These are phyloP conservation scores for Garra rufa DNA, from an alignment of 2,113 vertebrate genomes.

Conservation along the genomic window DNA sequence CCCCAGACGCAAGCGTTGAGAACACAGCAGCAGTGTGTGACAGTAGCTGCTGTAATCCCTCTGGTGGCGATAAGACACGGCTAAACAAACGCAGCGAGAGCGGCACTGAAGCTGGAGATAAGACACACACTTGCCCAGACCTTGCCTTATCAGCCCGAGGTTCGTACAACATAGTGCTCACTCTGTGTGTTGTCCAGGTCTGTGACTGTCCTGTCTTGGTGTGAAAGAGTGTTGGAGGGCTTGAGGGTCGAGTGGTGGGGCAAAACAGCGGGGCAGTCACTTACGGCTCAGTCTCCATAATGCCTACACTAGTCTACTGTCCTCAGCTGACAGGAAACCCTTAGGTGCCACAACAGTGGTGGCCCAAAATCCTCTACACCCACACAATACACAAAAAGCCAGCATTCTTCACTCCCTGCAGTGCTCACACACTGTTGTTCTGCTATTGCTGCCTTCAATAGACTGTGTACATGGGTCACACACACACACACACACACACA, in stretches of 20 bases:
- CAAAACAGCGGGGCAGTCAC: conserved; percentile 11
- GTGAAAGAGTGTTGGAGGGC: conserved; percentile 54
- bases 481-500: conserved; percentile 13
- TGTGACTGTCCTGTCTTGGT: conserved; percentile 29
- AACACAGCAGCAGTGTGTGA: conserved; percentile 60
- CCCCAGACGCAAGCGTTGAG: conserved; percentile 42
- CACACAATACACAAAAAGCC: conserved; percentile 18
- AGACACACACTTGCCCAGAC: conserved; percentile 59
- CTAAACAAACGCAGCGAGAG: conserved; percentile 72
- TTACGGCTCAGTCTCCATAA: conserved; percentile 48
- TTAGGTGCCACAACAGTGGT: conserved; percentile 18
- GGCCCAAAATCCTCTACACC: not conserved
- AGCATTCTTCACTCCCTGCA: conserved; percentile 18
- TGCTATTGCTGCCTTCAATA: conserved; percentile 19
- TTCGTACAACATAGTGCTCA: conserved; percentile 74
- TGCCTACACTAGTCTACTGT: not conserved
- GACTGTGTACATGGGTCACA: not conserved
- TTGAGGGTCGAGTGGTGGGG: not conserved
- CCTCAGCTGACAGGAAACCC: conserved; percentile 34
- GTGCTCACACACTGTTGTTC: conserved; percentile 18
- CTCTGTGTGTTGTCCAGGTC: conserved; percentile 65
- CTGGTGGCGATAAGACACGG: conserved; percentile 72
- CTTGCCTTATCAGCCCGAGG: conserved; percentile 48
- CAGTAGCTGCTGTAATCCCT: conserved; percentile 67
- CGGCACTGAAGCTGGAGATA: conserved; percentile 73